Base-by-base conservation (phyloP, 2,888 invertebrate genomes). In the Cantharis lateralis region DNA sequence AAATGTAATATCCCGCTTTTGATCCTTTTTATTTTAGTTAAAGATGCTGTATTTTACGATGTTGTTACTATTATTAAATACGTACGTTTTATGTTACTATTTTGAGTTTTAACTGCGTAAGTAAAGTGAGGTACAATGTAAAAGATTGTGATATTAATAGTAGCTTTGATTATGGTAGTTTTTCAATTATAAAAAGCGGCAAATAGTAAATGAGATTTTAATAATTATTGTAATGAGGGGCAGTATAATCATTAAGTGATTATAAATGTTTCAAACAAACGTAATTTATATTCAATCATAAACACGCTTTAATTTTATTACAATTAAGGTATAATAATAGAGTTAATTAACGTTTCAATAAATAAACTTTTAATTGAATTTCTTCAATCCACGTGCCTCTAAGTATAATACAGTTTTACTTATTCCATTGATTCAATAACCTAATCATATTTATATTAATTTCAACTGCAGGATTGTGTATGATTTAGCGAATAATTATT, bases 1-100 rank as follows among this genome's bases (percentile, higher is more conserved):
- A 32, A 48, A 48, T 48, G 48, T 48, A 48, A 48, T 48, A 48
- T 48, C n/a, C 78, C 77, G 76, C 79, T 78, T 81, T 82, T 80
- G 81, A 79, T 82, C 80, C 81, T 79, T 75, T 80, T 76, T 76
- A 74, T 78, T 79, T 78, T 79, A 75, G 75, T 48, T 48, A n/a
- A 48, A 48, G 48, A 48, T 48, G 48, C 48, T 48, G 48, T 48
- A 48, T 48, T 48, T 48, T 48, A 48, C 48, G 48, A 48, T 48
- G 48, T 48, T 48, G 48, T n/a, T 48, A 48, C 48, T 48, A 48
- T 48, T 48, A 48, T 48, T 48, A 48, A 48, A 48, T 48, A 48
- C 48, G 48, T 48, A 48, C 48, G 48, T 48, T 48, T 48, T 48
- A 48, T 48, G 48, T 48, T 48, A 48, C 48, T 48, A 48, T 48